Conservation (phyloP, 2,113 vertebrate species). For the Melospiza georgiana region DNA sequence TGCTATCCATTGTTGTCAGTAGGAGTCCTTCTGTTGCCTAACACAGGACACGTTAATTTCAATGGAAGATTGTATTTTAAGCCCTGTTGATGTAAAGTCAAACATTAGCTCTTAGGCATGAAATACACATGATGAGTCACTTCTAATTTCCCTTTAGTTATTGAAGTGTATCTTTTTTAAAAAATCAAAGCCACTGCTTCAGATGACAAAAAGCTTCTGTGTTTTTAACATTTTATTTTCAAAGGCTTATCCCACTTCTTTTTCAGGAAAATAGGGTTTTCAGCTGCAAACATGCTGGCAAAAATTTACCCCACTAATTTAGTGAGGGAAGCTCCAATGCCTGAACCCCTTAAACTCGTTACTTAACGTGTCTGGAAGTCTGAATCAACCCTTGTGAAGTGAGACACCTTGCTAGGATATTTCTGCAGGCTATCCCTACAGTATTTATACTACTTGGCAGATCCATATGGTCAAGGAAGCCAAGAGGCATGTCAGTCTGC, state of each 20-base stretch:
- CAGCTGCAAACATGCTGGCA: neutral
- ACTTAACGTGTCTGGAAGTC: neutral
- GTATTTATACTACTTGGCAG: neutral
- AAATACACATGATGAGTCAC: neutral
- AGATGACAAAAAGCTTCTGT: neutral
- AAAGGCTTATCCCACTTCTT: neutral
- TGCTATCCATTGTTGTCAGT: neutral
- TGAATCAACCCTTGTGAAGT: neutral
- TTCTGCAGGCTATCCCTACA: constrained; percentile 39
- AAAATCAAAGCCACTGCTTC: neutral
- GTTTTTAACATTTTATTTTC: neutral
- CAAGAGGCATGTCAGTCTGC: neutral
- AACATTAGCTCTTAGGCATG: neutral
- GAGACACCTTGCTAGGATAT: neutral
- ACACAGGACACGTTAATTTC: neutral
- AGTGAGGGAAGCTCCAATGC: neutral
- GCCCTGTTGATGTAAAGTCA: neutral
- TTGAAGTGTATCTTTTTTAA: neutral
- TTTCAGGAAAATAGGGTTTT: neutral
- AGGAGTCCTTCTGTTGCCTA: neutral
- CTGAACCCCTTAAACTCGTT: neutral
- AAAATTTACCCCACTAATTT: neutral
- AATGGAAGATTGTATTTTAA: neutral
- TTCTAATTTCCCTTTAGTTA: neutral
- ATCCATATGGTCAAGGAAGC: constrained; percentile 18